phyloP scores from a whole-genome alignment of 1,140 invertebrate genomes.

The Heliconius eleuchia region DNA sequence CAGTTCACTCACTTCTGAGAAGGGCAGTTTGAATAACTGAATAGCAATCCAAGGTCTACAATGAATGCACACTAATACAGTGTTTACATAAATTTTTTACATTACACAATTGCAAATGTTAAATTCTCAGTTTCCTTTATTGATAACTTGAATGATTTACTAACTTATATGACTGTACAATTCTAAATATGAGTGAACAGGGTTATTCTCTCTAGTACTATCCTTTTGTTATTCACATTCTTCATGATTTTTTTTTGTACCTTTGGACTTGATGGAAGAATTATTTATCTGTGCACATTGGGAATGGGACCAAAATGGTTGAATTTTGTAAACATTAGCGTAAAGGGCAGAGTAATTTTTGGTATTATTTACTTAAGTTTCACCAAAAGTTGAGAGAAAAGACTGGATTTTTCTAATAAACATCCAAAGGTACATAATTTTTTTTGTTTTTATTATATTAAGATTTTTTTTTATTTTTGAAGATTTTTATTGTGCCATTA shows the following conservation, averaged over 20 bases:
- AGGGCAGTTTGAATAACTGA: background rate
- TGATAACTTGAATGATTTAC: slow-evolving; percentile 10
- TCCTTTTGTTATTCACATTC: slow-evolving; percentile 32
- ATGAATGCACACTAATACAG: background rate
- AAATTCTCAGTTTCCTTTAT: slow-evolving; percentile 14
- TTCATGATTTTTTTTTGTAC: slow-evolving; percentile 35
- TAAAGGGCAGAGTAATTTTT: slow-evolving; percentile 36
- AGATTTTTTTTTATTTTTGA: slow-evolving; percentile 37
- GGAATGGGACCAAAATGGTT: slow-evolving; percentile 56
- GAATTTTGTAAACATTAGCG: slow-evolving; percentile 38
- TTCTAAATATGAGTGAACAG: slow-evolving; percentile 41
- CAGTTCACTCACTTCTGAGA: slow-evolving; percentile 8
- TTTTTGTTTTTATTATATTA: slow-evolving; percentile 32
- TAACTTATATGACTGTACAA: slow-evolving; percentile 27
- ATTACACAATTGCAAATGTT: background rate
- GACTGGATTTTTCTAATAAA: slow-evolving; percentile 39
- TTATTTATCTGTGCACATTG: slow-evolving; percentile 41
- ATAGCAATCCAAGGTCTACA: slow-evolving; percentile 2
- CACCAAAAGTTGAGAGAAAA: slow-evolving; percentile 42
- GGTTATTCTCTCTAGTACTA: slow-evolving; percentile 36
- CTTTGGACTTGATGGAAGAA: slow-evolving; percentile 47
- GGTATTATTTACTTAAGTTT: slow-evolving; percentile 36
- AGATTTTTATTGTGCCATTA: slow-evolving; percentile 37
- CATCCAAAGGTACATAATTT: slow-evolving; percentile 39
- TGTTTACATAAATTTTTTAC: slow-evolving; percentile 6